Evolutionary conservation across 92 coral and sea anemone genomes (phyloP), one percentile per base, ranked within the genome.

Genomic region (Phenganax subtilis): DNA sequence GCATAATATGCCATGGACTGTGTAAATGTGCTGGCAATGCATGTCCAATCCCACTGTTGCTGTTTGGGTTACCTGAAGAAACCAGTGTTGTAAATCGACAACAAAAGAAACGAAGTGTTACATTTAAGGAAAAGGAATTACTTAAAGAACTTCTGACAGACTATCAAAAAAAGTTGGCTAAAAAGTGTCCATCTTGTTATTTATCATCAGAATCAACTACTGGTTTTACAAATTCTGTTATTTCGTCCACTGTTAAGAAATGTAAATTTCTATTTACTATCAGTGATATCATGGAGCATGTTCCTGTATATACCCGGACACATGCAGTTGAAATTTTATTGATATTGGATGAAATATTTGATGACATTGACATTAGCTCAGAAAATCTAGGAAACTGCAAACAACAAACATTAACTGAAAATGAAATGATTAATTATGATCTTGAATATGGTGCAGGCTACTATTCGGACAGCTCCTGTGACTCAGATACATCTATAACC

Each of bases 271-370:
- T 87, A 6, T 84, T 84, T 82, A 80, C 79, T 27, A 29, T 84
- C 5, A 64, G 80, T 31, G 88, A 80, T 56, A 75, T 87, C 16
- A 16, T 74, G 10, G 82, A 67, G 14, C 65, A 59, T 62, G 73
- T 79, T 57, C 90, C 90, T 14, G 88, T 87, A 27, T 84, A 70
- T 61, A 63, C 54, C 80, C 73, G 31, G 55, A 53, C 28, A n/a
- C 90, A 87, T 87, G 90, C 90, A 10, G 51, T 71, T 62, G 89
- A 89, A 51, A 89, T 89, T 54, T 37, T 86, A 53, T 80, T 52
- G 8, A 89, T 86, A 83, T 6, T 86, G 51, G 80, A 62, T 27
- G 91, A 89, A 55, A 84, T 75, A 9, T 87, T 84, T 84, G 85
- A 81, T 16, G 87, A 84, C 80, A 59, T 87, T 80, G 81, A 81